Evolutionary conservation across 2,113 vertebrate species (phyloP).

Genomic region (Lepidothrix coronata): DNA sequence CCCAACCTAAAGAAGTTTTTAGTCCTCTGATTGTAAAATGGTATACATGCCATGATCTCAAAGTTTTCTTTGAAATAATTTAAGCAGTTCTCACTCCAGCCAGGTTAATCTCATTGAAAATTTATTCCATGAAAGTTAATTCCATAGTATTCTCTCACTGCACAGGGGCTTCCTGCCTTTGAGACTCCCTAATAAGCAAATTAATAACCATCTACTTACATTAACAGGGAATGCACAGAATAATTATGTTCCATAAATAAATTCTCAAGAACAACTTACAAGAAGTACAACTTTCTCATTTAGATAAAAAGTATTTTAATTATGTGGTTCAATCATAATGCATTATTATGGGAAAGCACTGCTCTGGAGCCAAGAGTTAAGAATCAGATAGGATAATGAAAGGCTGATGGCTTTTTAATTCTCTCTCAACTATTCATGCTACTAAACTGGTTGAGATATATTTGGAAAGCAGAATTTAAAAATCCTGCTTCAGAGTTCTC

Average conservation of each 20-base stretch:
- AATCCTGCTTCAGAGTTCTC: neutral
- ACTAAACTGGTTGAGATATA: neutral
- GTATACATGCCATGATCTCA: neutral
- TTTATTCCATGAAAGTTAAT: neutral
- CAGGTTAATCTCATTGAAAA: neutral
- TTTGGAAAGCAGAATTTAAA: neutral
- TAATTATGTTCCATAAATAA: conserved; percentile 21
- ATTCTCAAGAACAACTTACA: neutral
- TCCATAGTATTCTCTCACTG: neutral
- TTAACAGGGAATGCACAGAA: neutral
- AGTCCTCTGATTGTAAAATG: neutral
- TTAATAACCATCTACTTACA: neutral
- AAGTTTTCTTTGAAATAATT: neutral
- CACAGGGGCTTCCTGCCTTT: neutral
- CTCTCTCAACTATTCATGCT: neutral
- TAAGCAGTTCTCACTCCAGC: neutral
- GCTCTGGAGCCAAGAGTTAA: conserved; percentile 25
- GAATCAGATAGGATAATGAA: conserved; percentile 36
- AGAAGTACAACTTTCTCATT: conserved; percentile 31
- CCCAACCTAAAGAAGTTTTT: neutral
- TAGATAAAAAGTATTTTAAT: conserved; percentile 51
- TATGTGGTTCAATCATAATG: neutral
- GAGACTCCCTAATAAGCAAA: neutral
- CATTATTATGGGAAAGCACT: neutral
- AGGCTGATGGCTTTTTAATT: neutral